These are phyloP conservation scores for Hiodon alosoides DNA, from an alignment of 2,113 vertebrate genomes.

Conservation along the genomic window DNA sequence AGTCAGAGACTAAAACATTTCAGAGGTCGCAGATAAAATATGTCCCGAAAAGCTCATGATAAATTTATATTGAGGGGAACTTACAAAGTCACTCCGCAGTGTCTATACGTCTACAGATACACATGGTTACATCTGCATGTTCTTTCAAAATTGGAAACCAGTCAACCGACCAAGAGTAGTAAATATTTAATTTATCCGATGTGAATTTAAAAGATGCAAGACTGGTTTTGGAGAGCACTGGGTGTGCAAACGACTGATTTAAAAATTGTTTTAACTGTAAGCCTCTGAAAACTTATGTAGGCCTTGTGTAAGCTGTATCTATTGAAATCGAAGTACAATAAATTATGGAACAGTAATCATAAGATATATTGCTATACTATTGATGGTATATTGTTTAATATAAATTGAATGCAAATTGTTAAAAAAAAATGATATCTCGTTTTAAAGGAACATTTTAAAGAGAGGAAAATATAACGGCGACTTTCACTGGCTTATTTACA, in stretches of 20 bases:
- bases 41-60: conserved; percentile 25
- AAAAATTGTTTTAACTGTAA: conserved; percentile 37
- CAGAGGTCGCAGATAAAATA: conserved; percentile 8
- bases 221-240: conserved; percentile 7
- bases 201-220: conserved; percentile 31
- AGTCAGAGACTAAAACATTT: background rate
- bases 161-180: conserved; percentile 41
- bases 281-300: conserved; percentile 16
- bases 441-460: too few species aligned
- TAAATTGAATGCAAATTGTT: too few species aligned
- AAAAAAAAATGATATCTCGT: too few species aligned
- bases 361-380: too few species aligned
- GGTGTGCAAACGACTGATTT: conserved; percentile 8
- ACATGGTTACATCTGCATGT: conserved; percentile 40
- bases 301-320: background rate
- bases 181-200: conserved; percentile 39
- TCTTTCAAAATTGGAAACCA: conserved; percentile 49
- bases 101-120: conserved; percentile 30
- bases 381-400: too few species aligned
- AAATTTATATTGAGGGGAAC: conserved; percentile 25
- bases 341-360: too few species aligned
- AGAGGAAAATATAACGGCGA: too few species aligned
- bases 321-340: too few species aligned
- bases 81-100: conserved; percentile 26
- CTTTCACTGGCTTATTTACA: too few species aligned